Conservation (phyloP, 2,113 vertebrate species). For the Notothenia rossii region DNA sequence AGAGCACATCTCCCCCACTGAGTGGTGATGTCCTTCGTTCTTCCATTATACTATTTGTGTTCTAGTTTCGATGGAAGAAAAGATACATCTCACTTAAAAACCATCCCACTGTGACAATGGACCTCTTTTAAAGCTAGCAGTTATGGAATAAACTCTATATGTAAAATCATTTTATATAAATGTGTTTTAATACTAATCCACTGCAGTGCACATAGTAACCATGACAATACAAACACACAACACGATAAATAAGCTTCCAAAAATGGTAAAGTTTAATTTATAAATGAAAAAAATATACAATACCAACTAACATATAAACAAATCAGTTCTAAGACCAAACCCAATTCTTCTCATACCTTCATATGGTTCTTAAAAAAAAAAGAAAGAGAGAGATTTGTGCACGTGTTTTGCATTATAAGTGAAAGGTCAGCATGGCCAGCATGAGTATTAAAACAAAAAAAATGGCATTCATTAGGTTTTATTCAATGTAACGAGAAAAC, state of each 20-base stretch:
- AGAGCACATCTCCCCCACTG: neutral
- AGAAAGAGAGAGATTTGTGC: neutral
- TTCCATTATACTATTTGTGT: neutral
- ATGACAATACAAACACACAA: neutral
- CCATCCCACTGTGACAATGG: neutral
- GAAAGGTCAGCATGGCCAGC: neutral
- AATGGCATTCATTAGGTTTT: slow-evolving; percentile 14
- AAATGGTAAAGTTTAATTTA: slow-evolving; percentile 1
- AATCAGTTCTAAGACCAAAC: neutral
- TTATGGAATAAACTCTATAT: neutral
- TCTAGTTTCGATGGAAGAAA: neutral
- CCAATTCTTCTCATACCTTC: neutral
- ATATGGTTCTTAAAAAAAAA: too few relatives aligned
- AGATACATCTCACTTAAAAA: neutral
- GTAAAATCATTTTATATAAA: neutral
- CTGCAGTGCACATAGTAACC: neutral
- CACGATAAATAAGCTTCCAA: neutral
- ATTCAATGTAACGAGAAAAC: neutral
- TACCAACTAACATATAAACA: neutral
- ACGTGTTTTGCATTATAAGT: slow-evolving; percentile 13
- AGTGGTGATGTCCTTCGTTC: neutral
- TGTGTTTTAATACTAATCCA: neutral
- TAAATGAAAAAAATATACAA: slow-evolving; percentile 5
- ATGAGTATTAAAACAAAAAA: neutral
- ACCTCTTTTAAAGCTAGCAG: neutral